These are phyloP conservation scores for Drosophila ohnishii DNA, from an alignment of 1,140 invertebrate genomes.

Conservation along the genomic window DNA sequence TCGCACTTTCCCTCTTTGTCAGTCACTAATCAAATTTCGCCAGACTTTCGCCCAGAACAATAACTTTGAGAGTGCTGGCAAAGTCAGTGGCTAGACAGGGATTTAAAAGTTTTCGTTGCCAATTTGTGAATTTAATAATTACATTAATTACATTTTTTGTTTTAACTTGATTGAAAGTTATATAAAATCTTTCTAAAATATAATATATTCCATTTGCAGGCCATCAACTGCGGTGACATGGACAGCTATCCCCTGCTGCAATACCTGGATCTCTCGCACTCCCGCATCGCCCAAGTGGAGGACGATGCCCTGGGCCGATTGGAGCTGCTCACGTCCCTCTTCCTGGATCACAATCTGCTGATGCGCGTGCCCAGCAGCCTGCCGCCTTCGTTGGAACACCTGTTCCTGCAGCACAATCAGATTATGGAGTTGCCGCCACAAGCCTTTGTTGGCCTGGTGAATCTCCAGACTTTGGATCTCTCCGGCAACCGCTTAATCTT, in stretches of 20 bases:
- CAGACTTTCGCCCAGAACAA: constrained; percentile 26
- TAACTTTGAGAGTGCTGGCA: constrained; percentile 25
- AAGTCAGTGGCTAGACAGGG: constrained; percentile 28
- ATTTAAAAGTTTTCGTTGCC: constrained; percentile 19
- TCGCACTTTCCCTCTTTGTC: constrained; percentile 45
- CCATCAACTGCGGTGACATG: constrained; percentile 92
- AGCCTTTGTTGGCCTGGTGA: constrained; percentile 88
- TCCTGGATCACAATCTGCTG: constrained; percentile 91
- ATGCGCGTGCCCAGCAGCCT: constrained; percentile 87
- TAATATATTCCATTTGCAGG: constrained; percentile 55
- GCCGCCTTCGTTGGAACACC: constrained; percentile 85
- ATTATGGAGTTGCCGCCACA: constrained; percentile 86
- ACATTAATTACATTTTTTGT: not conserved
- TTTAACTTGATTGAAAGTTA: not conserved
- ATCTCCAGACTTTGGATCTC: constrained; percentile 87
- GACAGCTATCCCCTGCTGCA: constrained; percentile 94
- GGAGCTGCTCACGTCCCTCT: constrained; percentile 90
- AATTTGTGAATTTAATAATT: constrained; percentile 2
- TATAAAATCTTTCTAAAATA: not conserved
- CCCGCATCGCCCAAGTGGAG: constrained; percentile 90
- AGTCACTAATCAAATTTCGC: constrained; percentile 66
- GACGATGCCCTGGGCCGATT: constrained; percentile 93
- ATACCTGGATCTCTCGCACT: constrained; percentile 91
- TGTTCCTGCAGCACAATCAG: constrained; percentile 86
- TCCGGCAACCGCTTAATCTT: constrained; percentile 77